phyloP scores from a whole-genome alignment of 2,797 vertebrate genomes.

The Brachymystax lenok region DNA sequence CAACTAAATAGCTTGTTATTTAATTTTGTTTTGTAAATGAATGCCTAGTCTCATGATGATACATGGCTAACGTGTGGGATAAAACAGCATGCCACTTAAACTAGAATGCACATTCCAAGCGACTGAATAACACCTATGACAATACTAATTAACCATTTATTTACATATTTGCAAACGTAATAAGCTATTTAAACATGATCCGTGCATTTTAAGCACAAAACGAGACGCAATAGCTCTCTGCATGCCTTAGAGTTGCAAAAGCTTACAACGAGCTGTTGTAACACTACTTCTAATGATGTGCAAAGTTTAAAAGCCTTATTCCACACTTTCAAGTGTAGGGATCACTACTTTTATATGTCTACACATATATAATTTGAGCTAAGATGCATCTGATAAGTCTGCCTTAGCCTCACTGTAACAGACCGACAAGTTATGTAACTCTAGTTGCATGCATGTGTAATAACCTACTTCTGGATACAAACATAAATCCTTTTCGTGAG shows the following conservation, averaged over 20 bases:
- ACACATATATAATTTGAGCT: neutral
- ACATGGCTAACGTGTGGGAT: neutral
- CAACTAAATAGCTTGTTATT: constrained; percentile 15
- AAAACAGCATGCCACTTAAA: neutral
- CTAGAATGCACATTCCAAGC: neutral
- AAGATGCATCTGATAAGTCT: neutral
- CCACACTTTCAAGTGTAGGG: neutral
- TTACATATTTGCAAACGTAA: constrained; percentile 2
- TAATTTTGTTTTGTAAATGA: constrained; percentile 27
- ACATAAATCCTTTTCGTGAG: neutral
- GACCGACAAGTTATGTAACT: neutral
- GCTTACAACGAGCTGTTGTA: neutral
- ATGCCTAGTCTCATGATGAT: constrained; percentile 26
- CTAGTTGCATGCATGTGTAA: constrained; percentile 5
- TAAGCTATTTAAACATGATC: neutral
- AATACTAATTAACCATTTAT: neutral
- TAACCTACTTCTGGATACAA: constrained; percentile 30
- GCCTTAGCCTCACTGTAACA: neutral
- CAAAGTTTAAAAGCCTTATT: neutral
- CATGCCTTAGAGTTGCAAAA: neutral
- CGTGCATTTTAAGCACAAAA: neutral
- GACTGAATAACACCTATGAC: neutral
- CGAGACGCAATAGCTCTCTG: neutral
- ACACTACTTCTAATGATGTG: neutral
- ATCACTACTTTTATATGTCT: neutral